Evolutionary conservation across 92 coral and sea anemone species (phyloP), one percentile per base, ranked within the genome.

Genomic region (Zoanthus solanderi): DNA sequence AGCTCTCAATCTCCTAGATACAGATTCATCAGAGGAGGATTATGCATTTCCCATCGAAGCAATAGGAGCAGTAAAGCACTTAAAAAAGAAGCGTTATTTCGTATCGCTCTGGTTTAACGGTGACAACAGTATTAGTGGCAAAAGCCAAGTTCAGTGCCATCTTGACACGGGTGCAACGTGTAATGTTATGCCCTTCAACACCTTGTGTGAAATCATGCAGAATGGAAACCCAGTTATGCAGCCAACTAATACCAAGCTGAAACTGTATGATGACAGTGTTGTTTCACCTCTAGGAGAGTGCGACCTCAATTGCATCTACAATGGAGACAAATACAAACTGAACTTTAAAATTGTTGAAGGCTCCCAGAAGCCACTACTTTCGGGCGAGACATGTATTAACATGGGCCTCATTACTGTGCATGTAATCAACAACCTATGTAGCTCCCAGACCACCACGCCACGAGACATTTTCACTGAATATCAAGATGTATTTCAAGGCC

Each of bases 191-290:
- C 47, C 84, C 63, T 83, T 83, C 80, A 83, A 83, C 42, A 67
- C 48, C 54, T 83, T 83, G 78, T 83, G 87, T 67, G 78, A 65
- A 83, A 83, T 83, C 57, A 66, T 23, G 79, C 87, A 83, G 45
- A 16, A 18, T 83, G 87, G 87, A 83, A 83, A 68, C 34, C 79
- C 87, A 56, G 65, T 32, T 17, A 83, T 83, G 87, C 76, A 63
- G 54, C 60, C 78, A 45, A 83, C 77, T 34, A 83, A n/a, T 42
- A 50, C 87, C 73, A 83, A 83, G 75, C 28, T 83, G 28, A 83
- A 65, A 30, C 16, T 83, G 34, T 68, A 83, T 42, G 78, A 83
- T 45, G 34, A 83, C 58, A 66, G 65, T 83, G 42, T 83, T 7
- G 78, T 83, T 23, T 0, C 73, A 66, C 79, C 56, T 14, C 58